phyloP scores from a whole-genome alignment of 1,140 invertebrate species.

The Sinonovacula constricta region DNA sequence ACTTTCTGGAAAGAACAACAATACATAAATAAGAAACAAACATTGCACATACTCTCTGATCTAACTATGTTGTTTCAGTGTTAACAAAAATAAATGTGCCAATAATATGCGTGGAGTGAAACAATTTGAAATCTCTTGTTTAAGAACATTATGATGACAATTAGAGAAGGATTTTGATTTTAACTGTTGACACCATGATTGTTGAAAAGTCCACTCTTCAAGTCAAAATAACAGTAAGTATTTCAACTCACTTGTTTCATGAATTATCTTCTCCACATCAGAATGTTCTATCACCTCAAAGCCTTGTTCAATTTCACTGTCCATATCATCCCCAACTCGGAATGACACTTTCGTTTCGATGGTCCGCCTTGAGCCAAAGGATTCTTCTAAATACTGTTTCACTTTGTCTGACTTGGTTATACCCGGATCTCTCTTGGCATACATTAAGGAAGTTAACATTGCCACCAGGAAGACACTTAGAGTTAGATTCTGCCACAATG shows the following conservation, averaged over 20 bases:
- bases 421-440: conserved; percentile 56
- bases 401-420: conserved; percentile 19
- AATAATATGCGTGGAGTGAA: no score
- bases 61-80: no score
- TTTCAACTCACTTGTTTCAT: not conserved
- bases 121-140: no score
- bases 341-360: conserved; percentile 11
- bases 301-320: not conserved
- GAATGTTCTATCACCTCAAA: conserved; percentile 37
- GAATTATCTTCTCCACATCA: not conserved
- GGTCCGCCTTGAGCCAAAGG: not conserved
- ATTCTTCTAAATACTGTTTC: conserved; percentile 25
- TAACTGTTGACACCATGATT: no score
- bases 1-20: no score
- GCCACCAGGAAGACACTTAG: conserved; percentile 56
- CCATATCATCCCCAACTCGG: not conserved
- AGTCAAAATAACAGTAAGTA: not conserved
- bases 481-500: conserved; percentile 69
- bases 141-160: no score
- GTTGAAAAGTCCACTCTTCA: not conserved
- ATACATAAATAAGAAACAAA: no score
- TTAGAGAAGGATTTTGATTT: no score
- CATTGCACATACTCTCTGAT: no score
- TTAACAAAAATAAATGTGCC: no score
- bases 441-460: conserved; percentile 64